A percentile compares a stretch with the other conserved stretches of the same genome.
phyloP scores from a whole-genome alignment of 92 coral and sea anemone genomes.

The Siderastrea radians region DNA sequence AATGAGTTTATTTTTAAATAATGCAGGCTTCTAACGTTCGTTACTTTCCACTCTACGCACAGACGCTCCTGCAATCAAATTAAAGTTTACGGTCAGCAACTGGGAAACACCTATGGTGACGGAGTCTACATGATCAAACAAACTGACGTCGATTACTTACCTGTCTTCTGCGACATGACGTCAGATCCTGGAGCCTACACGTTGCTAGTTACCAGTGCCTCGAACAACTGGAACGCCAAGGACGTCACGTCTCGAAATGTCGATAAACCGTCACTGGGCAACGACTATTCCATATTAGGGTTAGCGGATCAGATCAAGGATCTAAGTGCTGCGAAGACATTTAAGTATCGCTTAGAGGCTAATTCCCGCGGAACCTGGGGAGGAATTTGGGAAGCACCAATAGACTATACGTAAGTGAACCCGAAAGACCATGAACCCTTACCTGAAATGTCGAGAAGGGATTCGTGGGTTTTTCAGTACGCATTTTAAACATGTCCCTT shows the following conservation, averaged over 20 bases:
- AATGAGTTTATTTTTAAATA: too few species aligned
- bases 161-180: conserved; percentile 78
- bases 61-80: conserved; percentile 77
- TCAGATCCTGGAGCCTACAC: conserved; percentile 72
- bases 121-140: conserved; percentile 64
- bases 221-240: conserved; percentile 57
- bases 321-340: conserved; percentile 61
- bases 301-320: conserved; percentile 64
- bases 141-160: conserved; percentile 56
- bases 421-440: too few species aligned
- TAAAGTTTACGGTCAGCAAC: conserved; percentile 37
- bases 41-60: neutral
- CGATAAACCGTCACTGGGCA: conserved; percentile 59
- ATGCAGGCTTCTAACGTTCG: too few species aligned
- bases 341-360: conserved; percentile 71
- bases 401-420: conserved; percentile 50
- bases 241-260: conserved; percentile 60
- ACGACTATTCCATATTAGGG: conserved; percentile 72
- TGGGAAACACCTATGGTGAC: conserved; percentile 24
- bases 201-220: conserved; percentile 74
- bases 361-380: conserved; percentile 69
- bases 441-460: too few species aligned
- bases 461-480: too few species aligned
- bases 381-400: conserved; percentile 79
- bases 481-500: too few species aligned